Percentiles rank a stretch among this genome's conserved stretches.
Conservation (phyloP, 2,888 invertebrate species). For the Melangyna quadrimaculata region DNA sequence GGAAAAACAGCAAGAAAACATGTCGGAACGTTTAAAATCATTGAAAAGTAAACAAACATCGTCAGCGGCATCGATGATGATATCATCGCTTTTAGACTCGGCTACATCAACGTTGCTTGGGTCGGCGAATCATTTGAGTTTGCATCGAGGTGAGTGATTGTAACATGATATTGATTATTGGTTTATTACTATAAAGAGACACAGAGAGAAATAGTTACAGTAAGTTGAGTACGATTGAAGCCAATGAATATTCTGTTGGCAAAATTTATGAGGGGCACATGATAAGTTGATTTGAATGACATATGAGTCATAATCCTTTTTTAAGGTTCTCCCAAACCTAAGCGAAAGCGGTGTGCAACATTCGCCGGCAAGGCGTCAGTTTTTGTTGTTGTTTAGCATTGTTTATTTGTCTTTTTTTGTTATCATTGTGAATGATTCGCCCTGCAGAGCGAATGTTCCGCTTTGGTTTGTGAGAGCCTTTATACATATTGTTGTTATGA, state of each 20-base stretch:
- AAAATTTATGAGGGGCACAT: neutral
- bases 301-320: too few species aligned
- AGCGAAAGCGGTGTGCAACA: too few species aligned
- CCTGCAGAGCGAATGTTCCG: too few species aligned
- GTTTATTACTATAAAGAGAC: neutral
- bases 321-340: too few species aligned
- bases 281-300: neutral
- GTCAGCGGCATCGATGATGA: conserved; percentile 29
- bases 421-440: too few species aligned
- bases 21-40: conserved; percentile 87
- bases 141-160: conserved; percentile 72
- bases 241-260: neutral
- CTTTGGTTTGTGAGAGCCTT: too few species aligned
- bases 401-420: too few species aligned
- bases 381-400: too few species aligned
- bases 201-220: neutral
- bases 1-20: conserved; percentile 93
- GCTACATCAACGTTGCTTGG: conserved; percentile 55
- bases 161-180: neutral
- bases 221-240: neutral
- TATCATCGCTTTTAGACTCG: conserved; percentile 55
- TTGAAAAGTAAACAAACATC: conserved; percentile 74
- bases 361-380: too few species aligned
- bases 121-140: conserved; percentile 70
- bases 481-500: neutral